Conservation (phyloP, 2,797 vertebrate species). For the Sardinella longiceps region DNA sequence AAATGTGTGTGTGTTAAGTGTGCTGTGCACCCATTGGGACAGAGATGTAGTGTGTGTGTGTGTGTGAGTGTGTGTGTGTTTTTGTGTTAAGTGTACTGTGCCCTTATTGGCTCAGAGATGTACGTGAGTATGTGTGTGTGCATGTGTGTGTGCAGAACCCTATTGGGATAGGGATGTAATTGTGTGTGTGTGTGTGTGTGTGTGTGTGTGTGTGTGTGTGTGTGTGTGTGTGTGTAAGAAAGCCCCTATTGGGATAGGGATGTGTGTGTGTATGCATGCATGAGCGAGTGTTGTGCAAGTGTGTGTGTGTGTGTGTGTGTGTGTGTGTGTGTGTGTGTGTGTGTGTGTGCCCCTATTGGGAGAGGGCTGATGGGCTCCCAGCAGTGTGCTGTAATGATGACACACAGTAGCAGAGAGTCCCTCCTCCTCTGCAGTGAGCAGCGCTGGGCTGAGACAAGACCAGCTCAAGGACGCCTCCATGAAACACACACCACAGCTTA, state of each 20-base stretch:
- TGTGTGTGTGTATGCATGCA: neutral
- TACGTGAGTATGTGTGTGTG: neutral
- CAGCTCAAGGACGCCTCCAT: neutral
- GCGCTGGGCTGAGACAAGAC: neutral
- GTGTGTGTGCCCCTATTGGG: conserved; percentile 52
- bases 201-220: too few relatives aligned
- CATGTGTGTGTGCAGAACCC: neutral
- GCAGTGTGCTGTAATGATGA: conserved; percentile 43
- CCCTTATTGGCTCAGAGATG: too few relatives aligned
- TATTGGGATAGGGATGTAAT: too few relatives aligned
- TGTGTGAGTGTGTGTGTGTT: too few relatives aligned
- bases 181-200: too few relatives aligned
- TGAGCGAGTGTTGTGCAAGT: neutral
- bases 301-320: neutral
- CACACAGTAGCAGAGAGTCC: neutral
- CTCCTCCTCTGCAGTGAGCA: neutral
- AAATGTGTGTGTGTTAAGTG: too few relatives aligned
- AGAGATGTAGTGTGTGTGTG: too few relatives aligned
- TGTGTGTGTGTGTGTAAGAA: too few relatives aligned
- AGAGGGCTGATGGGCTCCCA: conserved; percentile 45
- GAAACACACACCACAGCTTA: neutral
- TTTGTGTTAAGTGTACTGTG: too few relatives aligned
- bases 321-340: conserved; percentile 37
- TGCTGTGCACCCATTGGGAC: too few relatives aligned
- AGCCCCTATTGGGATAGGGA: neutral